A percentile compares a stretch with the other conserved stretches of the same genome.
These are phyloP conservation scores for Chelonus insularis DNA, from an alignment of 1,140 invertebrate genomes.

Conservation along the genomic window DNA sequence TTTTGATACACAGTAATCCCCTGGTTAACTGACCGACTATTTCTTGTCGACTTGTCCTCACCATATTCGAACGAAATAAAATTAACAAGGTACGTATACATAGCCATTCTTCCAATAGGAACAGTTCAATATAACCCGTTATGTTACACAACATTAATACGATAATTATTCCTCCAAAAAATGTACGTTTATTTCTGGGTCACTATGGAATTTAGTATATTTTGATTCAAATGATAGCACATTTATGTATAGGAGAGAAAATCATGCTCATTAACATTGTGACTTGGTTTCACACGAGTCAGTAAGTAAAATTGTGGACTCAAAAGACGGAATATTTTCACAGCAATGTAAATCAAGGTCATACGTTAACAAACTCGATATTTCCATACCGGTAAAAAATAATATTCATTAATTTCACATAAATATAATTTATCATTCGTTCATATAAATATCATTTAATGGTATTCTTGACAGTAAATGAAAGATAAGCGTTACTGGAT, in stretches of 20 bases:
- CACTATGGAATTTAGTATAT: not conserved
- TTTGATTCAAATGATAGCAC: not conserved
- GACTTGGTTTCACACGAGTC: conserved; percentile 1
- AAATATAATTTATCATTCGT: too few relatives aligned
- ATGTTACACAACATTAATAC: too few relatives aligned
- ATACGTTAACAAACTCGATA: conserved; percentile 13
- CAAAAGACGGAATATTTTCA: conserved; percentile 37
- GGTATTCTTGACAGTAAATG: too few relatives aligned
- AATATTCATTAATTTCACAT: too few relatives aligned
- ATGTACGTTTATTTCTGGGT: too few relatives aligned
- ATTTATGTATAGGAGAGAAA: not conserved
- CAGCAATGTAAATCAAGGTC: conserved; percentile 42
- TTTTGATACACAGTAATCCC: not conserved
- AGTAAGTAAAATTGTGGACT: conserved; percentile 1
- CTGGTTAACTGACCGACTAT: conserved; percentile 2
- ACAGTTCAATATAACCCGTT: too few relatives aligned
- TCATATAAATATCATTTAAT: too few relatives aligned
- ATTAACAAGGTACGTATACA: not conserved
- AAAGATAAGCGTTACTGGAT: too few relatives aligned
- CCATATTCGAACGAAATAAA: conserved; percentile 1
- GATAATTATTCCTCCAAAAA: too few relatives aligned
- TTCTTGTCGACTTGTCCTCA: conserved; percentile 4
- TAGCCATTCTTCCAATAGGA: too few relatives aligned
- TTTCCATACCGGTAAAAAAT: too few relatives aligned
- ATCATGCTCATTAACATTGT: not conserved